These are phyloP conservation scores for Tiphia femorata DNA, from an alignment of 2,888 invertebrate genomes.

Conservation along the genomic window DNA sequence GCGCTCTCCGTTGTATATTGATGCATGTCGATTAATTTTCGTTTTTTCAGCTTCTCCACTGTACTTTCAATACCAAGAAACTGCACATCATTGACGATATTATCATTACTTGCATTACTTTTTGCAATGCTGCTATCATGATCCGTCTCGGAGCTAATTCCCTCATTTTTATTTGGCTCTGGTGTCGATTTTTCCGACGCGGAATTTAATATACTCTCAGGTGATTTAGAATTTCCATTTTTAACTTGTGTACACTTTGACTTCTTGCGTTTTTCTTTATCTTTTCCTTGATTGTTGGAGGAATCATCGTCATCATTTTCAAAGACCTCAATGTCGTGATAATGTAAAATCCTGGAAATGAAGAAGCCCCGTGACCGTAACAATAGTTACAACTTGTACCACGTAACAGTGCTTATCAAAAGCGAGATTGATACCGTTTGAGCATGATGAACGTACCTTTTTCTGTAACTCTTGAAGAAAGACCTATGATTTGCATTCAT, in stretches of 20 bases:
- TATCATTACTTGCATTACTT: slow-evolving; percentile 30
- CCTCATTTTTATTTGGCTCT: slow-evolving; percentile 55
- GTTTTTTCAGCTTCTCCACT: slow-evolving; percentile 64
- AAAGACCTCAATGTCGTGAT: slow-evolving; percentile 78
- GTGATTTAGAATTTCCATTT: slow-evolving; percentile 52
- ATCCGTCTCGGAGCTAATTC: slow-evolving; percentile 36
- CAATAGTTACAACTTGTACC: too few species aligned
- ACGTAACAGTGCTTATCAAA: background rate
- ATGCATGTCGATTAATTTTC: slow-evolving; percentile 59
- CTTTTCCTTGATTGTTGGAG: slow-evolving; percentile 49
- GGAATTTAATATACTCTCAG: slow-evolving; percentile 51
- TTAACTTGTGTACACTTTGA: slow-evolving; percentile 26
- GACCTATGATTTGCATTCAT: slow-evolving; percentile 69
- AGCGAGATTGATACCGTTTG: background rate
- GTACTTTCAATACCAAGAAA: slow-evolving; percentile 59
- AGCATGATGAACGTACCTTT: slow-evolving; percentile 69
- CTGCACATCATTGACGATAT: slow-evolving; percentile 41
- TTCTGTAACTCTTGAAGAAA: slow-evolving; percentile 75
- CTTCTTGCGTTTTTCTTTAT: slow-evolving; percentile 51
- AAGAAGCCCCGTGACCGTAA: background rate
- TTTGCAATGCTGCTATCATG: slow-evolving; percentile 39
- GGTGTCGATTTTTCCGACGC: slow-evolving; percentile 54
- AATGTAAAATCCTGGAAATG: slow-evolving; percentile 83
- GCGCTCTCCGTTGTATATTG: slow-evolving; percentile 33
- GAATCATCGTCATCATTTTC: slow-evolving; percentile 71